A percentile compares a stretch with the other conserved stretches of the same genome.
phyloP scores from a whole-genome alignment of 2,888 invertebrate genomes.

The Perdita meconis region DNA sequence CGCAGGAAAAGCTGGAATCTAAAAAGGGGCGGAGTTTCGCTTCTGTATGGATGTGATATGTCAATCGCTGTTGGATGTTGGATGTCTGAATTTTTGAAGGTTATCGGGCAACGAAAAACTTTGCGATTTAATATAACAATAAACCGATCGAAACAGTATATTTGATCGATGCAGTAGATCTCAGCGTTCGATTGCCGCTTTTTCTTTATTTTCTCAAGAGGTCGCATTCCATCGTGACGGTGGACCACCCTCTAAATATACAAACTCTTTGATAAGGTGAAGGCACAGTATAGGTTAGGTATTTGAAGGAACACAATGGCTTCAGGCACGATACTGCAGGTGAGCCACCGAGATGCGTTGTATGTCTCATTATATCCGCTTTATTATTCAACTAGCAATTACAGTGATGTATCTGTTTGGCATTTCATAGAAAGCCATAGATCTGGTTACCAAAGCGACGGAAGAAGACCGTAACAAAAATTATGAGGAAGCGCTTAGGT shows the following conservation, averaged over 20 bases:
- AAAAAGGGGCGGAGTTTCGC: too few species aligned
- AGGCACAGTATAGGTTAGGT: slow-evolving; percentile 57
- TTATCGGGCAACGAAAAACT: slow-evolving; percentile 65
- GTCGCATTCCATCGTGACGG: slow-evolving; percentile 36
- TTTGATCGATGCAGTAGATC: slow-evolving; percentile 32
- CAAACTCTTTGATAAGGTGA: slow-evolving; percentile 32
- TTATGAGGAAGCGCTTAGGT: slow-evolving; percentile 96
- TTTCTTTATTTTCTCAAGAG: slow-evolving; percentile 20
- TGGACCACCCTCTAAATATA: slow-evolving; percentile 12
- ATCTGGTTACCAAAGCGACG: slow-evolving; percentile 98
- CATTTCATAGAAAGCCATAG: slow-evolving; percentile 96
- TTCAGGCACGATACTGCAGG: slow-evolving; percentile 81
- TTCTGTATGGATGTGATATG: slow-evolving; percentile 55
- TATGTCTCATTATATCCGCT: slow-evolving; percentile 4
- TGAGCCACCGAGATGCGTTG: slow-evolving; percentile 45
- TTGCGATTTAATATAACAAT: slow-evolving; percentile 21
- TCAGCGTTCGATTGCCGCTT: slow-evolving; percentile 10
- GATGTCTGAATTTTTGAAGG: slow-evolving; percentile 72
- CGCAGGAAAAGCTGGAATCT: too few species aligned
- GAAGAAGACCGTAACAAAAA: slow-evolving; percentile 99
- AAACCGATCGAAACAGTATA: too few species aligned
- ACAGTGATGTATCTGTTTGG: neutral
- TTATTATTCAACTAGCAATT: neutral
- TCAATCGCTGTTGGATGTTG: slow-evolving; percentile 68
- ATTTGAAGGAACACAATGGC: slow-evolving; percentile 75